phyloP scores from a whole-genome alignment of 2,113 vertebrate genomes.

The Tachysurus fulvidraco region DNA sequence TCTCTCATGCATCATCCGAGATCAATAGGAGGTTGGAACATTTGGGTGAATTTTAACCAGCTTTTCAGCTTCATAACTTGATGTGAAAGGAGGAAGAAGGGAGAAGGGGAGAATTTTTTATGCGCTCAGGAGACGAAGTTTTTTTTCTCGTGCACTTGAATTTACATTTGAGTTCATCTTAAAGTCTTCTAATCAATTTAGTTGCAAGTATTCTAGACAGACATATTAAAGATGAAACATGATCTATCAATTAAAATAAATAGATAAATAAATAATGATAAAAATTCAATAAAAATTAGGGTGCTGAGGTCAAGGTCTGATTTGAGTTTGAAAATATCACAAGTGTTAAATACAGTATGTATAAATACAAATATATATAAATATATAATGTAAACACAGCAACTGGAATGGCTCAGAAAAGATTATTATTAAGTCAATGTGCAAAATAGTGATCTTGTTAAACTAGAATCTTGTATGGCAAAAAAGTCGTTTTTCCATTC shows the following conservation, averaged over 20 bases:
- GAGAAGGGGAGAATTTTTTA: slow-evolving; percentile 1
- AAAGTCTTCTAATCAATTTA: slow-evolving; percentile 21
- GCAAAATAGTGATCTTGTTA: not conserved
- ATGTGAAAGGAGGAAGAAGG: slow-evolving; percentile 45
- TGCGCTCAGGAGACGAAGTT: not conserved
- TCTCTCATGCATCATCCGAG: slow-evolving; percentile 54
- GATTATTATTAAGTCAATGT: not conserved
- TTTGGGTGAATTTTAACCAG: slow-evolving; percentile 65
- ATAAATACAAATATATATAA: too few species aligned
- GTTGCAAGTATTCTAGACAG: slow-evolving; percentile 7
- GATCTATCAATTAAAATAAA: not conserved
- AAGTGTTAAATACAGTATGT: too few species aligned
- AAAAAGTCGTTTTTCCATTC: not conserved
- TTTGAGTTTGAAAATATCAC: not conserved
- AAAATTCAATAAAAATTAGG: not conserved
- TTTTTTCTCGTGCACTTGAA: not conserved
- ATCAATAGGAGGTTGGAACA: slow-evolving; percentile 55
- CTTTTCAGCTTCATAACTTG: slow-evolving; percentile 54
- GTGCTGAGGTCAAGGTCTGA: not conserved
- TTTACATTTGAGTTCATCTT: slow-evolving; percentile 35
- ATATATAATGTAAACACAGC: too few species aligned
- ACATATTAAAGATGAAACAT: not conserved
- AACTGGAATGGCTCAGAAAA: not conserved
- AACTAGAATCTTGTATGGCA: not conserved
- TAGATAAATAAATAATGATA: not conserved